Base-by-base conservation (phyloP, 2,888 invertebrate genomes). In the Neoaliturus tenellus region DNA sequence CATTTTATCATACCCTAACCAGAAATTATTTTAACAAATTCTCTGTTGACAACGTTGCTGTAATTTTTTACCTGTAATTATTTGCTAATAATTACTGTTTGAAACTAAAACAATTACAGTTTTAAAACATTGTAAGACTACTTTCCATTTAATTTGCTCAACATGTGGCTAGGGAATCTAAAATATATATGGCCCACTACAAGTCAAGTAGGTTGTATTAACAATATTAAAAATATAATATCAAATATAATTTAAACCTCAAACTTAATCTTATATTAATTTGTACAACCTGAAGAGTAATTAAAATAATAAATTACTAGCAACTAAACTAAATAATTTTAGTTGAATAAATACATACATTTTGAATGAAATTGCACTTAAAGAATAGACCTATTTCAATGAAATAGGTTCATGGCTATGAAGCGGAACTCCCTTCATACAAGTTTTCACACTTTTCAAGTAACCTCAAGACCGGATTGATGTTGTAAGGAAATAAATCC, bases 401-500 rank as follows among this genome's bases (percentile, higher is more conserved):
- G 48, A 48, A 28, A 31, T 12, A 23, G 55, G 20, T 5, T 48
- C 28, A 55, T 6, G 5, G 35, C 78, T 78, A 78, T 33, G 78
- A 62, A 94, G 94, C 83, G 95, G 95, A 87, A 90, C 91, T 96
- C 2, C 95, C 96, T 91, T 97, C 96, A 90, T 96, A 97, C 88
- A 97, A 92, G 89, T 95, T 95, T 89, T 97, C 97, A 89, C 96
- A 97, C 87, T 95, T 95, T 90, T 96, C 96, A 86, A 98, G 91
- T 88, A 97, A 91, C 90, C 96, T 94, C 87, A 97, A 91, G 84
- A 98, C 96, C 58, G 97, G 97, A 88, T 95, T 96, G 89, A 98
- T 97, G 90, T 98, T 97, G 90, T 98, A 98, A 0, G 97, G 97
- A 90, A 97, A 97, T 78, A 97, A 91, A 87, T 96, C 94, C 89